Base-by-base conservation (phyloP, 64 coral and sea anemone genomes). In the Montipora sp. region DNA sequence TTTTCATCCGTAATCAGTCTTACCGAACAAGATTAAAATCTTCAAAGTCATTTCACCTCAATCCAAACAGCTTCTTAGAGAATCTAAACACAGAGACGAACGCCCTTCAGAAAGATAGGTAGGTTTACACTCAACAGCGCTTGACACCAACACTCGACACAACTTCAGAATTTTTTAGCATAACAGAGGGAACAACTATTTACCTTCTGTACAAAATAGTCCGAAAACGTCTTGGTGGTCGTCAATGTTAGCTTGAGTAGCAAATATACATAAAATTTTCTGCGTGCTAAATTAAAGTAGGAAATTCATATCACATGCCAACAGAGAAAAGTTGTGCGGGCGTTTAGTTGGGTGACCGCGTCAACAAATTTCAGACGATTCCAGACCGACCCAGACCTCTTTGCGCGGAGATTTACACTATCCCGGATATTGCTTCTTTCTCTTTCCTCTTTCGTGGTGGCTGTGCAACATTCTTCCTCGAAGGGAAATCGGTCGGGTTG, bases 381-480 rank as follows among this genome's bases (percentile, higher is more conserved):
- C 27, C 27, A 36, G 27, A 1, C 27, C 27, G 27, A 36, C 92
- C 95, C 95, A 98, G 83, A 59, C 59, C 16, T 49, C 92, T 21
- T 12, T 92, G 92, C 89, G 83, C 36, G 78, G 69, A 21, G 1
- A 20, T 10, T 27, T 15, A 14, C 14, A 47, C n/a, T 88, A 85
- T 98, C 95, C 95, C 95, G 95, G 88, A 94, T 98, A 77, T 83
- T n/a, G 11, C 7, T 13, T 15, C 19, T 13, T 22, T 59, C 5
- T 78, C 74, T 70, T 87, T 84, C 44, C 92, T 94, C 88, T 91
- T 94, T 73, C 83, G 13, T 84, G 82, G 89, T 94, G 95, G 95
- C 95, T 98, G 95, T 98, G 95, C 95, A 98, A 98, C 94, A 78
- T 46, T 71, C 71, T 59, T 21, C 69, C 75, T 44, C 10, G 10